Base-by-base conservation (phyloP, 2,113 vertebrate species). In the Tachysurus vachellii region DNA sequence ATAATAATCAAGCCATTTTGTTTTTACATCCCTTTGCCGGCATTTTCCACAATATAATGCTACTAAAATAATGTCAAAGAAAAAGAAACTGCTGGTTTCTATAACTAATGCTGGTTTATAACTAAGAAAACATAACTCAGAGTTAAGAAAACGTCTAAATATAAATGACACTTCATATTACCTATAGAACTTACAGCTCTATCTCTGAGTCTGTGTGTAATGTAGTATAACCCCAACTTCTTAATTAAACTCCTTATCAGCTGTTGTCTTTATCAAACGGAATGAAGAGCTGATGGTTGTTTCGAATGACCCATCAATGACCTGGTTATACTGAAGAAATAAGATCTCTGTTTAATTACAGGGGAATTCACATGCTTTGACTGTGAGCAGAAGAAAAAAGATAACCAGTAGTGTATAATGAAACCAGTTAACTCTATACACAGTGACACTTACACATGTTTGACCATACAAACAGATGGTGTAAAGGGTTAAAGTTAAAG, bases 171-270 rank as follows among this genome's bases (percentile, higher is more conserved):
- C 36, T 77, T 83, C 12, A 57, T 54, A 28, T 26, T 26, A 64
- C 19, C 21, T 47, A 47, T 3, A 31, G 31, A 56, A n/a, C 1
- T 11, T 61, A 11, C 26, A n/a, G 64, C 13, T 36, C 44, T 62
- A 16, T 5, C 21, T 83, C 81, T 31, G 36, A 23, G 47, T 64
- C 54, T 44, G 57, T 1, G 17, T 56, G 11, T 71, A 53, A 87
- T 54, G 19, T 23, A 16, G 57, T 87, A 54, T 66, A 85, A 36
- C 11, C 31, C 28, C 56, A 68, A 79, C 42, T 47, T 84, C 86
- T 87, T 83, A 87, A 87, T 87, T 87, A 87, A 87, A 87, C 68
- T 79, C 81, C 71, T 87, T 87, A 87, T 87, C 86, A 87, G 81
- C 57, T 23, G 14, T 19, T 23, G 21, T 44, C 75, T 83, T 77